Base-by-base conservation (phyloP, 2,797 vertebrate species). In the Smutsia gigantea region DNA sequence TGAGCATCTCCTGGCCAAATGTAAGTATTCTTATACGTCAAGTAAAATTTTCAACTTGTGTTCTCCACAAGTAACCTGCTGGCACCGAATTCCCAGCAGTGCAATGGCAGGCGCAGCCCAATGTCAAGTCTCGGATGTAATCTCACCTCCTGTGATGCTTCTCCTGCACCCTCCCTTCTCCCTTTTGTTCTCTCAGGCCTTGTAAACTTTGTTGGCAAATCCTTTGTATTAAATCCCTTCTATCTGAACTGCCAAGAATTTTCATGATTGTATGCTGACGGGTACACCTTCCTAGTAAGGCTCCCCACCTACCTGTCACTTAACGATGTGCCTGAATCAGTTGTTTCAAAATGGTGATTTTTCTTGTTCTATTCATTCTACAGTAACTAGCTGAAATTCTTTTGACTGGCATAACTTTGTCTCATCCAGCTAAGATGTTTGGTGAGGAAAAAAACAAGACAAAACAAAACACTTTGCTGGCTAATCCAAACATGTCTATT, bases 61-160 rank as follows among this genome's bases (percentile, higher is more conserved):
- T 69, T 59, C 13, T 55, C 21, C 63, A 69, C 51, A 90, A 27
- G 37, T 34, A 81, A 59, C 29, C 51, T 46, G 46, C 46, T 46
- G 46, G 46, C 46, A 46, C 46, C 46, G 11, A 46, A 46, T 46
- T 46, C 2, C 46, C 63, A 66, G 19, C 85, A 8, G 39, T 13
- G 5, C 51, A 25, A 37, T 29, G 7, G 27, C 12, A 39, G 5
- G 5, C 1, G 27, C 37, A 1, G 5, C 66, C 34, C 27, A 2
- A 4, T 1, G 4, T 10, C 29, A n/a, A 53, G 42, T 42, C 34
- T 14, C 2, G 0, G 23, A 34, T 29, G 0, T 34, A 34, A 25
- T 9, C 3, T 37, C 23, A 7, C 18, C 63, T 25, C n/a, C 91
- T 39, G 7, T 49, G 2, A 31, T 4, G 13, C 14, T 59, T 18